phyloP scores from a whole-genome alignment of 2,113 vertebrate species.

The Neolamprologus hecqui region DNA sequence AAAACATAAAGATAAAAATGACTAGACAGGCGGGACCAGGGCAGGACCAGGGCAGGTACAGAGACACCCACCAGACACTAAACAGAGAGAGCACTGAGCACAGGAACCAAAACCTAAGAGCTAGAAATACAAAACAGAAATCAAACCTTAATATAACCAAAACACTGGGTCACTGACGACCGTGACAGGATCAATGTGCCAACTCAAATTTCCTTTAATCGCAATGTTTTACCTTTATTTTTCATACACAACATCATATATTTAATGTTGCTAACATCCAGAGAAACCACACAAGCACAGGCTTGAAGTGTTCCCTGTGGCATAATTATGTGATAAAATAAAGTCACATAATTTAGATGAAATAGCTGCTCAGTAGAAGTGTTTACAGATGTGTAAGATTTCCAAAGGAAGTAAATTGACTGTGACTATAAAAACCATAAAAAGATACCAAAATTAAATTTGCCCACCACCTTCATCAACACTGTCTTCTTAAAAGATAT shows the following conservation, averaged over 20 bases:
- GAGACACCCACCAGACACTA: not conserved
- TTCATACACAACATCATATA: not conserved
- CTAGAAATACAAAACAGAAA: not conserved
- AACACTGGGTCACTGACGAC: not conserved
- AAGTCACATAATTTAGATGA: not conserved
- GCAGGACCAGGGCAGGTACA: not conserved
- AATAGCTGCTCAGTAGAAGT: not conserved
- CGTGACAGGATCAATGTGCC: not conserved
- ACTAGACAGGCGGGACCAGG: rapidly evolving
- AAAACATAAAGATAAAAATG: not conserved
- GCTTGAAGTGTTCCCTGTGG: not conserved
- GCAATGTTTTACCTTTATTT: not conserved
- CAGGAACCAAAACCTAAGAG: not conserved
- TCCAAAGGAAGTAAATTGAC: not conserved
- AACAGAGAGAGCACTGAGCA: not conserved
- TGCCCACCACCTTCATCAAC: not conserved
- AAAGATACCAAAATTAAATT: not conserved
- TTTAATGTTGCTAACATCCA: not conserved
- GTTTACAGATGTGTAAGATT: not conserved
- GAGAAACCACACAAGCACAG: not conserved
- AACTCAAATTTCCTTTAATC: not conserved
- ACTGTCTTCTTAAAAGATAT: not conserved
- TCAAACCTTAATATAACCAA: not conserved
- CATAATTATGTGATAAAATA: not conserved
- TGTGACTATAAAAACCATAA: not conserved